A percentile compares a stretch with the other conserved stretches of the same genome.
phyloP scores from a whole-genome alignment of 2,113 vertebrate species.

The Ceratotherium simum region DNA sequence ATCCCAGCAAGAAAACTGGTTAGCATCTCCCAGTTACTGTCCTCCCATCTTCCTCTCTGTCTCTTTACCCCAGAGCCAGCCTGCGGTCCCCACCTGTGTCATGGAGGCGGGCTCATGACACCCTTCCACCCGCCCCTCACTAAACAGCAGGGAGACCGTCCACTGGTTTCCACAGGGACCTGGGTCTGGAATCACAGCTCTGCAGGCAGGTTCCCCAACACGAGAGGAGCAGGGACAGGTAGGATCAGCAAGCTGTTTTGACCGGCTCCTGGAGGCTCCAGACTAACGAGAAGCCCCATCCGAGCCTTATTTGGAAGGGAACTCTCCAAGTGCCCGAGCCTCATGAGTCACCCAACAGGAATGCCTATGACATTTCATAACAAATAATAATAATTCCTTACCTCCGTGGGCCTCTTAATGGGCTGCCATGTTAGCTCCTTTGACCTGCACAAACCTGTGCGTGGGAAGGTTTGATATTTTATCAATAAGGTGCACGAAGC shows the following conservation, averaged over 20 bases:
- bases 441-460: not conserved
- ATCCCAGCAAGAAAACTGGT: not conserved
- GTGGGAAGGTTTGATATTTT: fast-evolving
- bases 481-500: not conserved
- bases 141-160: fast-evolving
- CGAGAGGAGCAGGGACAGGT: not conserved
- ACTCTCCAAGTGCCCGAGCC: not conserved
- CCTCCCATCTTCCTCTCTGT: not conserved
- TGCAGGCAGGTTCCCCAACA: fast-evolving
- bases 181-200: fast-evolving
- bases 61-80: not conserved
- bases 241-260: fast-evolving
- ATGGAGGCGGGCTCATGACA: fast-evolving
- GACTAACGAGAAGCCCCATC: not conserved
- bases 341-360: slow-evolving; percentile 60
- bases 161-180: not conserved
- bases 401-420: not conserved
- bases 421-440: not conserved
- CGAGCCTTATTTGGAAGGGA: slow-evolving; percentile 67
- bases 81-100: fast-evolving
- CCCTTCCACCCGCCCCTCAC: not conserved
- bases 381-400: not conserved
- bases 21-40: fast-evolving
- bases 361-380: slow-evolving; percentile 52
- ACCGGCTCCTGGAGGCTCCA: not conserved